A percentile compares a stretch with the other conserved stretches of the same genome.
Conservation (phyloP, 2,888 invertebrate species). For the Archips xylosteana region DNA sequence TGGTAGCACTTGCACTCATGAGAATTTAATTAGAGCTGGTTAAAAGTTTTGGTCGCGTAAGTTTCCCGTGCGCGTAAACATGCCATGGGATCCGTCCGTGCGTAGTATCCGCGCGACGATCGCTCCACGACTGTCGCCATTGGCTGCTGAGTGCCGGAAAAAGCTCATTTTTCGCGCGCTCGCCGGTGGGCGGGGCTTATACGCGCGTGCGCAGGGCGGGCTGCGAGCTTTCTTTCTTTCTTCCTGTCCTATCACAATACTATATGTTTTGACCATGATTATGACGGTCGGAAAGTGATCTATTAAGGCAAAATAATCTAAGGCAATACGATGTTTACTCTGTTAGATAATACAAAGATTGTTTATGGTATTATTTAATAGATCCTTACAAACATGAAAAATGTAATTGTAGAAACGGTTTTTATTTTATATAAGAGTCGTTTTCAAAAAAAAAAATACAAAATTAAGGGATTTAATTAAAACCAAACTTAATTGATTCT, state of each 20-base stretch:
- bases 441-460: too few relatives aligned
- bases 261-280: conserved; percentile 26
- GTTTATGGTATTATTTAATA: too few relatives aligned
- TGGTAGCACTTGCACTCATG: conserved; percentile 50
- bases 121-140: conserved; percentile 63
- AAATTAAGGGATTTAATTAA: too few relatives aligned
- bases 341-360: background rate
- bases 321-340: background rate
- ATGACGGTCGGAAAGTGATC: conserved; percentile 8
- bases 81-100: conserved; percentile 47
- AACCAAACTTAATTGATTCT: too few relatives aligned
- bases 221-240: conserved; percentile 29
- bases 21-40: conserved; percentile 48
- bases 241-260: conserved; percentile 38
- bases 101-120: conserved; percentile 57
- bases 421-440: too few relatives aligned
- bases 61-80: conserved; percentile 74
- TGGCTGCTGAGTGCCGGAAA: conserved; percentile 40
- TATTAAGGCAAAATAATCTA: background rate
- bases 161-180: conserved; percentile 47
- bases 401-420: too few relatives aligned
- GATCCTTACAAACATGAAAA: too few relatives aligned
- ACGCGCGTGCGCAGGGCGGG: conserved; percentile 50
- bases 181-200: conserved; percentile 70
- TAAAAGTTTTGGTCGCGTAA: conserved; percentile 62